Percentiles rank a stretch among this genome's conserved stretches.
Evolutionary conservation across 2,888 invertebrate species (phyloP).

Genomic region (Trissolcus brochymenae): DNA sequence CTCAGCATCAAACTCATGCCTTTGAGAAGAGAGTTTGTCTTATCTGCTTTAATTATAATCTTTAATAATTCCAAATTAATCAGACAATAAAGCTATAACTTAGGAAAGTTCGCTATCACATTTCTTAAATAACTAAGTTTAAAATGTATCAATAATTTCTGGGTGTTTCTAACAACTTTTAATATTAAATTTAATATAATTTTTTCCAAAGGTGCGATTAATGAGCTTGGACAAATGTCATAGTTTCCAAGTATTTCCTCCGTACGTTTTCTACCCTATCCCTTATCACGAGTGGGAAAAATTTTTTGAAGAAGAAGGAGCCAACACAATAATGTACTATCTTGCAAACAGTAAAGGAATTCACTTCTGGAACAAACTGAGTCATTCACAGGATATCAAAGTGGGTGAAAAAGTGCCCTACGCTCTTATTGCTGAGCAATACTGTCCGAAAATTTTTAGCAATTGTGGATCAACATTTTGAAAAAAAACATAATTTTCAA

Average conservation of each 20-base stretch:
- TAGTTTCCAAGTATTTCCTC: not conserved
- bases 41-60: too few relatives aligned
- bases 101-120: too few relatives aligned
- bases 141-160: too few relatives aligned
- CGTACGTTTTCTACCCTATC: not conserved
- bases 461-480: not conserved
- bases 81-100: too few relatives aligned
- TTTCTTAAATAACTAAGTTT: too few relatives aligned
- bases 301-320: not conserved
- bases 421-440: constrained; percentile 76
- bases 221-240: not conserved
- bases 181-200: not conserved
- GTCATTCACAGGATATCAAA: constrained; percentile 72
- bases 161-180: too few relatives aligned
- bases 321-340: constrained; percentile 60
- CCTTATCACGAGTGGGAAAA: not conserved
- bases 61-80: too few relatives aligned
- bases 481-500: too few relatives aligned
- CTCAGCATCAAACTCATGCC: too few relatives aligned
- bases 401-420: constrained; percentile 77
- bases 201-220: not conserved
- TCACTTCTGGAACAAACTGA: constrained; percentile 80
- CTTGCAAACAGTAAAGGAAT: constrained; percentile 76
- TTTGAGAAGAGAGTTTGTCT: too few relatives aligned
- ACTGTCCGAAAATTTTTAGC: constrained; percentile 77